Conservation (phyloP, 37 sponge, comb jelly and placozoan genomes). For the Agelas oroides region DNA sequence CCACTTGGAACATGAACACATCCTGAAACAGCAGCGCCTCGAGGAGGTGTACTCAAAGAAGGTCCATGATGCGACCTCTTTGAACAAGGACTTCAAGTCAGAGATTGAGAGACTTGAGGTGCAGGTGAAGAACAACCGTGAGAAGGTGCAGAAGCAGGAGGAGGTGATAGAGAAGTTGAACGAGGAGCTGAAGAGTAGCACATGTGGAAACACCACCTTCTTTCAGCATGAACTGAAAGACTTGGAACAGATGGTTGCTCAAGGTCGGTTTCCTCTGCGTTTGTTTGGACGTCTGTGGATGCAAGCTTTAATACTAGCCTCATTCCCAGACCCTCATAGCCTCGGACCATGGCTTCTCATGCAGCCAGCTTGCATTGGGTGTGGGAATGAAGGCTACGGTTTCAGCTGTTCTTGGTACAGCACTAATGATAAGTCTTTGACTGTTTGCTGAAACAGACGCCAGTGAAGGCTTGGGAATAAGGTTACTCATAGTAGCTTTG, state of each 20-base stretch:
- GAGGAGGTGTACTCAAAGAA: conserved; percentile 55
- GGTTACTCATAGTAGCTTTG: too few species aligned
- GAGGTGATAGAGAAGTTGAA: conserved; percentile 26
- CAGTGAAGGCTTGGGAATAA: too few species aligned
- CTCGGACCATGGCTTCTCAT: too few species aligned
- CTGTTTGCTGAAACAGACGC: too few species aligned
- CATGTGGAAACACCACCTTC: conserved; percentile 14
- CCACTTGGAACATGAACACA: conserved; percentile 1
- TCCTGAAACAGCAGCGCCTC: neutral
- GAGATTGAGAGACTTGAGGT: conserved; percentile 15
- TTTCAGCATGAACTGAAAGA: conserved; percentile 35
- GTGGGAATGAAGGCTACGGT: too few species aligned
- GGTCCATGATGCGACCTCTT: conserved; percentile 36
- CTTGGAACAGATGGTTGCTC: conserved; percentile 19
- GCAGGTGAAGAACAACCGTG: conserved; percentile 11
- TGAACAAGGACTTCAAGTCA: conserved; percentile 38
- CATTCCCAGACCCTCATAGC: too few species aligned
- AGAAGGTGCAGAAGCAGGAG: conserved; percentile 29
- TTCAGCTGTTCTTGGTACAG: too few species aligned
- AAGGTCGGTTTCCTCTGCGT: neutral
- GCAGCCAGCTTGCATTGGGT: too few species aligned
- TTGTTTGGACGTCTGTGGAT: too few species aligned
- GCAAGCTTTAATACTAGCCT: too few species aligned
- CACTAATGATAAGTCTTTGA: too few species aligned
- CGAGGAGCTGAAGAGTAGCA: neutral